Base-by-base conservation (phyloP, 2,113 vertebrate species). In the Cinclus mexicanus region DNA sequence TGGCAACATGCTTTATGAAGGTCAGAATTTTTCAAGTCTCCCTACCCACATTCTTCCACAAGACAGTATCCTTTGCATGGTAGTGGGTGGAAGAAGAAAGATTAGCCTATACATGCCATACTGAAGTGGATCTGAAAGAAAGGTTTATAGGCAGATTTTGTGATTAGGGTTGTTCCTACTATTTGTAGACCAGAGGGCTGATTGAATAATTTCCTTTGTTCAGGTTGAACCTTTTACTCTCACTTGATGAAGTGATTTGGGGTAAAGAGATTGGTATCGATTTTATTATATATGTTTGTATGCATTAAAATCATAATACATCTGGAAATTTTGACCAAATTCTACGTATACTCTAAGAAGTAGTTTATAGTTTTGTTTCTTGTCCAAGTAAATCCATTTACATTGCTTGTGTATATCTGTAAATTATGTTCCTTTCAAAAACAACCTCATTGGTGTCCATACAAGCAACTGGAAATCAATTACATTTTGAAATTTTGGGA, bases 101-200 rank as follows among this genome's bases (percentile, higher is more conserved):
- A 14, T 1, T 6, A 70, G 6, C 7, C 31, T 41, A 5, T 41
- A 22, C 2, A 2, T 2, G 2, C 47, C 37, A 29, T n/a, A 39
- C 11, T 28, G 41, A 81, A 17, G n/a, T 61, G 18, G 20, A 59
- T 2, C 33, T 70, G n/a, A 77, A 68, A 77, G 46, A 81, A 20
- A 64, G 24, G 25, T 6, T 80, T 63, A 52, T 12, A 5, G 35
- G 9, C 19, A 87, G 26, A 29, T 60, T 87, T 76, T 92, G 20
- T 6, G 10, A 26, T 64, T 47, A 79, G 5, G 19, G 28, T 23
- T 85, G 26, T 12, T 63, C 60, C 17, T 39, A 57, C 10, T 74
- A 14, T 23, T 41, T 65, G 10, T n/a, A 78, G 39, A 74, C 21
- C 10, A 46, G 23, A 70, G 10, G 11, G 9, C 7, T 64, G 19